Evolutionary conservation across 2,113 vertebrate genomes (phyloP), one percentile per base, ranked within the genome.

Genomic region (Gasterosteus aculeatus): DNA sequence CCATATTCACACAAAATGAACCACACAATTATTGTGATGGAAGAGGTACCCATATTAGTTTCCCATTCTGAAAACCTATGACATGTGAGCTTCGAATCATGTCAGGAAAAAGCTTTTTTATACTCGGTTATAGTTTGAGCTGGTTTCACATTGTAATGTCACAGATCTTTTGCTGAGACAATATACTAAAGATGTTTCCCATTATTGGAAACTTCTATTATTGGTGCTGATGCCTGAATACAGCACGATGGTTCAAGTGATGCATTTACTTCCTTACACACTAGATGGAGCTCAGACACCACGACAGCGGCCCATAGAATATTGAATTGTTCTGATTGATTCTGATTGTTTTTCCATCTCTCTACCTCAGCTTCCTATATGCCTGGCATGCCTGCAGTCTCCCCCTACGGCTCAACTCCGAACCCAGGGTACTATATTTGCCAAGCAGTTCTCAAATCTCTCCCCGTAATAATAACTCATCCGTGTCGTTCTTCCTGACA

Each of bases 311-410:
- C 51, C 11, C 8, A 7, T 12, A n/a, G 22, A 41, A 18, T 70
- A 22, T 49, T 33, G 8, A 39, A 54, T 26, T 26, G 22, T 26
- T 26, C 22, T 26, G 22, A 26, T 1, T 26, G 22, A 26, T 26
- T 56, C 35, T 79, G 0, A 47, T 72, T 73, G 10, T 86, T 63
- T 68, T 0, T 22, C 38, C 42, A 4, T 65, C 8, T 64, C 84
- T 89, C 12, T 84, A 72, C 85, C 69, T 56, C 80, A 99, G 98
- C 96, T 92, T 97, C 97, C 57, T 99, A 99, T 77, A 96, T 99
- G 94, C 96, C 97, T 0, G 95, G 94, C 69, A 96, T 99, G 95
- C 94, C 96, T 65, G 92, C 95, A 35, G 95, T 96, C 65, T 93
- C 96, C 80, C 65, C 95, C 5, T 99, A 96, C n/a, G 94, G 96